Base-by-base conservation (phyloP, 2,113 vertebrate genomes). In the Sterrhoptilus dennistouni region DNA sequence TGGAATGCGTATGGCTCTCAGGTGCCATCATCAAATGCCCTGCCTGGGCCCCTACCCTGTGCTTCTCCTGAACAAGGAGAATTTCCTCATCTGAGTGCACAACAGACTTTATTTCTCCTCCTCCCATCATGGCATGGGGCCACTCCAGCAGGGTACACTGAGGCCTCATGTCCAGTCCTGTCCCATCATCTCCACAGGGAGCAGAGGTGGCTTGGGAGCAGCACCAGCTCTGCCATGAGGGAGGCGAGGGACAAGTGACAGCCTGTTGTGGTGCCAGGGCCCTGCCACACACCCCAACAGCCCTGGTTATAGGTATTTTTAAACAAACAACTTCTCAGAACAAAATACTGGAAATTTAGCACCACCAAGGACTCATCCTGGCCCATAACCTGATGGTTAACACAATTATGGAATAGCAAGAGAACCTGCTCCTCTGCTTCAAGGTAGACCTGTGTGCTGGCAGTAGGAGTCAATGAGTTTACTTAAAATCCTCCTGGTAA, bases 261-360 rank as follows among this genome's bases (percentile, higher is more conserved):
- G 70, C 15, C 42, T 11, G 1, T 35, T 1, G 0, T 24, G 47
- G 22, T 45, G 63, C 47, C 33, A 40, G 31, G 8, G 9, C 29
- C 29, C 27, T 31, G 33, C 17, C 35, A 12, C 19, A 42, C 11
- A 15, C 17, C 28, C 24, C 35, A 70, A 56, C 1, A 1, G 13
- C 22, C 42, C 42, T 14, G 1, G 2, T 31, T 42, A 18, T 1
- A 11, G 0, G 0, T 14, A 19, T n/a, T 76, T 52, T 40, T 33
- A 59, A 69, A 27, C 17, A n/a, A 70, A 60, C 4, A 35, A 17
- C 33, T 14, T 36, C 5, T 23, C 40, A 75, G 60, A 84, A 64
- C 33, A 36, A 63, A 76, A 89, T 4, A 61, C 20, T 40, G 50
- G 50, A 65, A 84, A 87, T 86, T 33, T 9, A 65, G 36, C 9